phyloP scores from a whole-genome alignment of 2,113 vertebrate species.

The Nerophis ophidion region DNA sequence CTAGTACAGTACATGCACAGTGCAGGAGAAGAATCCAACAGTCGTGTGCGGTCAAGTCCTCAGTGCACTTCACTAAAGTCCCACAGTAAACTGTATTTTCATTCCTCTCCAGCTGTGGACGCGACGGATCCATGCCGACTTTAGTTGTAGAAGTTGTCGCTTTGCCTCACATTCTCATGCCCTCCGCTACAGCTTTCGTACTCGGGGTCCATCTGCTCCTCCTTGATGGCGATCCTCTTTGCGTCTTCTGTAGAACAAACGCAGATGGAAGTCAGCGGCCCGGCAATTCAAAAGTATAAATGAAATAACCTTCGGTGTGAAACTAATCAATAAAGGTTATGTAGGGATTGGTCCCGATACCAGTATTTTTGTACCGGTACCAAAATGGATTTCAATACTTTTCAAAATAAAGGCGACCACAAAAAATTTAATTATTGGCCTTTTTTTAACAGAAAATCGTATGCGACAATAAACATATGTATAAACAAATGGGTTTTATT shows the following conservation, averaged over 20 bases:
- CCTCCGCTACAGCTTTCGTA: conserved; percentile 83
- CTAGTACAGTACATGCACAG: conserved; percentile 39
- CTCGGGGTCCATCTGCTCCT: conserved; percentile 91
- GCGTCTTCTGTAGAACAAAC: conserved; percentile 81
- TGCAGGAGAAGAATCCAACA: conserved; percentile 28
- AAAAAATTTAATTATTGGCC: too few relatives aligned
- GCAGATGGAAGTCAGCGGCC: background rate
- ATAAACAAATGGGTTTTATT: too few relatives aligned
- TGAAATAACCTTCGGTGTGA: background rate
- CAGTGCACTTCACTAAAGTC: conserved; percentile 28
- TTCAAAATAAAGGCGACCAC: too few relatives aligned
- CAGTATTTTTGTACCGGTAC: too few relatives aligned
- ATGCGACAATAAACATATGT: too few relatives aligned
- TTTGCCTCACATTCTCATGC: conserved; percentile 53
- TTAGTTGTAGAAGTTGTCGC: conserved; percentile 57
- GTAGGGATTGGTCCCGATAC: too few relatives aligned
- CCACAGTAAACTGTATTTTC: conserved; percentile 8
- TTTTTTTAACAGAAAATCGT: too few relatives aligned
- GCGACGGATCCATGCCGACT: conserved; percentile 3
- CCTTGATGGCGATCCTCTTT: conserved; percentile 91
- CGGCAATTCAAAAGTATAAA: background rate
- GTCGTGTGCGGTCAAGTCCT: conserved; percentile 7
- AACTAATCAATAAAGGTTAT: background rate
- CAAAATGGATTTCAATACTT: too few relatives aligned
- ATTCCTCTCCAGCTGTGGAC: background rate